These are phyloP conservation scores for Spodoptera litura DNA, from an alignment of 1,140 invertebrate species.

Conservation along the genomic window DNA sequence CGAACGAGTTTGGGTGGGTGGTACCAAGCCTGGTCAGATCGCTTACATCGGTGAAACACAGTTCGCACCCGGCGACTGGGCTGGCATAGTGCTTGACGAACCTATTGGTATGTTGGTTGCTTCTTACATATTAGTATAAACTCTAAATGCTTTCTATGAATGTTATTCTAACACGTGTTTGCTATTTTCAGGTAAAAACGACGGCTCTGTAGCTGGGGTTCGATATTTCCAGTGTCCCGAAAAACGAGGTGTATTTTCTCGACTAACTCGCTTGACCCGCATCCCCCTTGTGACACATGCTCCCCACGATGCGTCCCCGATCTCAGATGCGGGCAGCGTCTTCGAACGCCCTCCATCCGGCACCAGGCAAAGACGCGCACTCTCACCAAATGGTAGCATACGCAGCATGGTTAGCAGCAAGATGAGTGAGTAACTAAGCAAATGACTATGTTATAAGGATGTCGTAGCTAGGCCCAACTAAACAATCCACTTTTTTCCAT, in stretches of 20 bases:
- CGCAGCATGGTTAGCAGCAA: slow-evolving; percentile 84
- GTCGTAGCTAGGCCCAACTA: too few species aligned
- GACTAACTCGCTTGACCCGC: slow-evolving; percentile 94
- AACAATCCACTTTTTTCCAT: slow-evolving; percentile 58
- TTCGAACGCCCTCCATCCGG: slow-evolving; percentile 79
- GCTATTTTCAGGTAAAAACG: slow-evolving; percentile 94
- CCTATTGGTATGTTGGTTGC: slow-evolving; percentile 90
- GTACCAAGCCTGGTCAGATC: slow-evolving; percentile 97
- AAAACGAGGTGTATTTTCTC: slow-evolving; percentile 97
- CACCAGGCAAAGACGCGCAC: slow-evolving; percentile 75
- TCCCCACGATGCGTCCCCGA: slow-evolving; percentile 81
- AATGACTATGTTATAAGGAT: neutral
- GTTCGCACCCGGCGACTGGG: slow-evolving; percentile 98
- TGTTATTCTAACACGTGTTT: neutral
- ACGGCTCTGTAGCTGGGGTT: slow-evolving; percentile 96
- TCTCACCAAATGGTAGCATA: slow-evolving; percentile 83
- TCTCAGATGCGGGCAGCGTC: slow-evolving; percentile 77
- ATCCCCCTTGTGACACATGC: slow-evolving; percentile 87
- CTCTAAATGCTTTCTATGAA: neutral
- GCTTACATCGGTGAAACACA: slow-evolving; percentile 99
- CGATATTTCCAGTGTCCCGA: slow-evolving; percentile 98
- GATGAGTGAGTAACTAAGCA: slow-evolving; percentile 76
- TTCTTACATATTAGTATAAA: neutral
- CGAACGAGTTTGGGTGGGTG: slow-evolving; percentile 97
- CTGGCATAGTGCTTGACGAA: slow-evolving; percentile 97